Percentiles rank a stretch among this genome's conserved stretches.
Conservation (phyloP, 2,888 invertebrate species). For the Cosmopolites sordidus region DNA sequence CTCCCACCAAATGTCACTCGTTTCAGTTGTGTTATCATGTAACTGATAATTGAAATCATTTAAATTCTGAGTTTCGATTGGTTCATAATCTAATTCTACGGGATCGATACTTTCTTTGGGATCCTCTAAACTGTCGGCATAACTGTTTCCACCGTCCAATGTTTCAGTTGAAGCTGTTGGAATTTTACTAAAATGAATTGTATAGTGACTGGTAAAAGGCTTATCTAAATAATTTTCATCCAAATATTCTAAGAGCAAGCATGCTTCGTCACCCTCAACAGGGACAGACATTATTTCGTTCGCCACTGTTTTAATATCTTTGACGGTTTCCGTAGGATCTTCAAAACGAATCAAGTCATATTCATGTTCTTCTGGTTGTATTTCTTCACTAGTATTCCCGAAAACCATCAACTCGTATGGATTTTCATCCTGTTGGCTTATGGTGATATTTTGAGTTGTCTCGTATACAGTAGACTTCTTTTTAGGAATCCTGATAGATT, state of each 20-base stretch:
- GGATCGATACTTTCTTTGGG: slow-evolving; percentile 31
- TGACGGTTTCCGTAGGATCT: slow-evolving; percentile 3
- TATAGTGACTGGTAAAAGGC: slow-evolving; percentile 28
- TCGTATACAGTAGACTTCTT: slow-evolving; percentile 39
- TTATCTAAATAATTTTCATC: slow-evolving; percentile 32
- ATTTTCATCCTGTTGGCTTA: slow-evolving; percentile 24
- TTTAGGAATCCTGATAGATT: slow-evolving; percentile 38
- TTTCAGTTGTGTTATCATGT: slow-evolving; percentile 30
- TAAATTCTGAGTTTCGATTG: slow-evolving; percentile 36
- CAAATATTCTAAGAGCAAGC: slow-evolving; percentile 30
- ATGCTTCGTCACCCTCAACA: slow-evolving; percentile 34
- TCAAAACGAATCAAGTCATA: slow-evolving; percentile 37
- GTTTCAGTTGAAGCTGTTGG: slow-evolving; percentile 41
- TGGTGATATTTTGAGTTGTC: slow-evolving; percentile 40
- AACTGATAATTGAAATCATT: slow-evolving; percentile 32
- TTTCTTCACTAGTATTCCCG: slow-evolving; percentile 18
- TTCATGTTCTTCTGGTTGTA: slow-evolving; percentile 26
- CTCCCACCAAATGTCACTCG: slow-evolving; percentile 46
- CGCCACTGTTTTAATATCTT: slow-evolving; percentile 30
- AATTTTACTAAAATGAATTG: slow-evolving; percentile 31
- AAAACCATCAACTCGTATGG: slow-evolving; percentile 29
- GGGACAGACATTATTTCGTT: slow-evolving; percentile 29
- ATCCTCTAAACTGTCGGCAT: slow-evolving; percentile 27
- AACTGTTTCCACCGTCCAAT: slow-evolving; percentile 35
- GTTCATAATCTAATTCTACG: slow-evolving; percentile 41